A percentile compares a stretch with the other conserved stretches of the same genome.
These are phyloP conservation scores for Lerista edwardsae DNA, from an alignment of 2,797 vertebrate species.

Conservation along the genomic window DNA sequence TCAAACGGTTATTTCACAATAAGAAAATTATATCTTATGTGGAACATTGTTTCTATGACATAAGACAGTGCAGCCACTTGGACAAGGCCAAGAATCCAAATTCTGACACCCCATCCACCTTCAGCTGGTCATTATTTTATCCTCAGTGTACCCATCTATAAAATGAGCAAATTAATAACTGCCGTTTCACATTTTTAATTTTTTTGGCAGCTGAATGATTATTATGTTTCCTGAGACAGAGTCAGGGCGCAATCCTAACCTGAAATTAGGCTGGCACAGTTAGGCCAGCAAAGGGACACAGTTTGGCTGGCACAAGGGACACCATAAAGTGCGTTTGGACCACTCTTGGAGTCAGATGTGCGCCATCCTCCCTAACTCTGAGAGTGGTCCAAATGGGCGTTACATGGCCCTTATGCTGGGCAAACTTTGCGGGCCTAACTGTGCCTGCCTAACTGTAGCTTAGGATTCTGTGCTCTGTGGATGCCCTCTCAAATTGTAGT, in stretches of 20 bases:
- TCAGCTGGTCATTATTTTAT: background rate
- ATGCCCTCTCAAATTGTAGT: background rate
- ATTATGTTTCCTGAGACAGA: background rate
- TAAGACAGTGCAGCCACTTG: background rate
- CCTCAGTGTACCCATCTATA: background rate
- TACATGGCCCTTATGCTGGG: too few relatives aligned
- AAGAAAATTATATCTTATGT: background rate
- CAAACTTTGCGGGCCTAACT: too few relatives aligned
- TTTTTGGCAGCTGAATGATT: background rate
- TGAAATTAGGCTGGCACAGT: too few relatives aligned
- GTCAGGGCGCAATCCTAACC: too few relatives aligned
- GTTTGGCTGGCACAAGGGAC: too few relatives aligned
- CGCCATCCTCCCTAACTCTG: too few relatives aligned
- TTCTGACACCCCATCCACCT: background rate
- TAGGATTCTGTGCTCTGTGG: background rate
- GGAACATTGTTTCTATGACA: background rate
- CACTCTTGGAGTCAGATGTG: too few relatives aligned
- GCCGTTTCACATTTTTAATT: too few relatives aligned
- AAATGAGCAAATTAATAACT: background rate
- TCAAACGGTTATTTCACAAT: background rate
- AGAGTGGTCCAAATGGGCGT: too few relatives aligned
- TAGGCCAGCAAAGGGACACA: too few relatives aligned
- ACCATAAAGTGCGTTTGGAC: too few relatives aligned
- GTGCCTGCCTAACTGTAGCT: too few relatives aligned
- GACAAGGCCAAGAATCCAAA: background rate